These are phyloP conservation scores for Drosophila neocordata DNA, from an alignment of 1,140 invertebrate genomes.

Conservation along the genomic window DNA sequence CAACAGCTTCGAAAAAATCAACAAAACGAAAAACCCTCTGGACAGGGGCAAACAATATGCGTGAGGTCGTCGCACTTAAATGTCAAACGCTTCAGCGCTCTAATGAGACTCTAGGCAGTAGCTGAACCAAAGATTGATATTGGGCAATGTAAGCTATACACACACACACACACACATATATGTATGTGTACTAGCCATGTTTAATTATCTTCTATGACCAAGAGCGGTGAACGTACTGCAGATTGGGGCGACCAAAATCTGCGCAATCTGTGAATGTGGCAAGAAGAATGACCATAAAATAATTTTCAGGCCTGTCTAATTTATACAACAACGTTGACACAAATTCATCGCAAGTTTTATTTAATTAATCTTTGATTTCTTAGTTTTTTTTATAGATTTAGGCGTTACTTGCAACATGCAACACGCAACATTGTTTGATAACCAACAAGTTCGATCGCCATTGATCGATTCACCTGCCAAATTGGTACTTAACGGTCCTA, in stretches of 20 bases:
- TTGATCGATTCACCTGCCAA: conserved; percentile 38
- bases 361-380: conserved; percentile 4
- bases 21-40: conserved; percentile 5
- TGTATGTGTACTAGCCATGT: background rate
- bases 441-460: conserved; percentile 23
- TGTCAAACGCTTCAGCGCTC: conserved; percentile 73
- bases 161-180: background rate
- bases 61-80: conserved; percentile 63
- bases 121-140: conserved; percentile 33
- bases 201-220: conserved; percentile 24
- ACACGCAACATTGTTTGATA: conserved; percentile 37
- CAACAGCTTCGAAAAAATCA: background rate
- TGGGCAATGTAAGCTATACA: conserved; percentile 25
- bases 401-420: background rate
- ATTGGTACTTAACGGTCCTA: conserved; percentile 50
- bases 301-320: conserved; percentile 61
- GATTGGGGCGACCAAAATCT: conserved; percentile 24
- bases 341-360: conserved; percentile 11
- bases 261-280: conserved; percentile 58
- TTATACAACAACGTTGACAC: conserved; percentile 37
- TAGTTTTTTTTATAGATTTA: background rate
- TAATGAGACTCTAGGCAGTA: conserved; percentile 51
- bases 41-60: conserved; percentile 30
- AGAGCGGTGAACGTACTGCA: conserved; percentile 42
- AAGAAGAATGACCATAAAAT: conserved; percentile 76